A percentile compares a stretch with the other conserved stretches of the same genome.
These are phyloP conservation scores for Drosophila biarmipes DNA, from an alignment of 1,140 invertebrate species.

Conservation along the genomic window DNA sequence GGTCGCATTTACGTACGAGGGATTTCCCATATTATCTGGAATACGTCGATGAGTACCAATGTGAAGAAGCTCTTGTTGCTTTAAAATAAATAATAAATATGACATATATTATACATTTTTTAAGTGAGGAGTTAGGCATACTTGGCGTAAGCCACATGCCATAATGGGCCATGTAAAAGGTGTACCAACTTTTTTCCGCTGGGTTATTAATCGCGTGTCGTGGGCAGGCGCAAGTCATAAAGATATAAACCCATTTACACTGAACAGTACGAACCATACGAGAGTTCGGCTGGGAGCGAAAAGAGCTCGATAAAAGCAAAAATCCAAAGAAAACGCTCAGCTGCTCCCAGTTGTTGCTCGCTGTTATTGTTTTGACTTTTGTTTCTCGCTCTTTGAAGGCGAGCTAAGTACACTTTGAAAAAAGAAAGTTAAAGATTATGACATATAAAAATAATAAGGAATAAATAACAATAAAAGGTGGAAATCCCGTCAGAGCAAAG, in stretches of 20 bases:
- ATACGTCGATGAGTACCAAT: background rate
- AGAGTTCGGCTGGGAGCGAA: conserved; percentile 18
- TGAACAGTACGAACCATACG: conserved; percentile 21
- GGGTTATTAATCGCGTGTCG: conserved; percentile 62
- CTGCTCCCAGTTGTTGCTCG: conserved; percentile 52
- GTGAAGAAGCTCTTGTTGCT: background rate
- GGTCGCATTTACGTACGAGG: background rate
- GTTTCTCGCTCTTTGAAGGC: conserved; percentile 17
- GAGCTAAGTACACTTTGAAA: conserved; percentile 1
- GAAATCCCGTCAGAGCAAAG: too few species aligned
- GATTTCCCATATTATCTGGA: background rate
- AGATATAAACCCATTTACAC: conserved; percentile 73
- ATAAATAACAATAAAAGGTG: background rate
- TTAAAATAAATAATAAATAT: too few species aligned
- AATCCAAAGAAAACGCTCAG: conserved; percentile 52
- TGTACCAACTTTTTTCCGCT: conserved; percentile 53
- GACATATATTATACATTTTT: background rate
- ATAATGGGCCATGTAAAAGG: too few species aligned
- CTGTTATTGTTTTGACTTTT: conserved; percentile 56
- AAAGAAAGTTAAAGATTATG: background rate
- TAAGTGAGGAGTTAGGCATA: background rate
- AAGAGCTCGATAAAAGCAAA: conserved; percentile 14
- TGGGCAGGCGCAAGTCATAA: conserved; percentile 50
- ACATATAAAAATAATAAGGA: background rate
- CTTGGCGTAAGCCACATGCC: too few species aligned